Evolutionary conservation across 2,797 vertebrate species (phyloP), one percentile per base, ranked within the genome.

Genomic region (Mormyrus proboscirostris): DNA sequence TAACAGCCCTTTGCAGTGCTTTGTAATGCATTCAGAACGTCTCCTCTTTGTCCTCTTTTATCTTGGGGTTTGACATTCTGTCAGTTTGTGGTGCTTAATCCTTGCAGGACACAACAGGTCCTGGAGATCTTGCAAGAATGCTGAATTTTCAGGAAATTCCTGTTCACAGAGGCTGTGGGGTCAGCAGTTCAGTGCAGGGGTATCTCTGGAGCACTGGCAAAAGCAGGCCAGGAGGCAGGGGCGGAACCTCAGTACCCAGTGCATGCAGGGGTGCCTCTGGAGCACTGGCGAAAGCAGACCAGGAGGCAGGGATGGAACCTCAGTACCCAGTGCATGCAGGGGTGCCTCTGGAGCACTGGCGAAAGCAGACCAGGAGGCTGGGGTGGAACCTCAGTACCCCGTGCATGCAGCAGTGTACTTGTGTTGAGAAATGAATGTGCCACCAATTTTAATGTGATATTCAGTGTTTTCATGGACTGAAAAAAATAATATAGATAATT

Each of bases 71-170:
- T 85, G 47, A 50, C 22, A 25, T 25, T 53, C 47, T 85, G 83
- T 85, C 83, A 85, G n/a, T 85, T 86, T 19, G 50, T 33, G 6
- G 16, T 86, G 25, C 53, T 57, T 86, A 57, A 86, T 86, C 85
- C 51, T 86, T 29, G 29, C 85, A 86, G 85, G 85, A 86, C 2
- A 25, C 25, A 55, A 57, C 85, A 86, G 29, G 83, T 85, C 50
- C 25, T 29, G 2, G 49, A 51, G 83, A 25, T 79, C 44, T 41
- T 79, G 5, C 73, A 38, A 19, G 73, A 79, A 44, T 7, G 49
- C 22, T 53, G 25, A 85, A 53, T 49, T 51, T 29, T 29, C 47
- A 29, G 25, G 22, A 79, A 50, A 25, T 85, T 85, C 50, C 50
- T 29, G 10, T 47, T 79, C 47, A 84, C 19, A 29, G 1, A 47